Conservation (phyloP, 2,888 invertebrate species). For the Eupelmus urozonus region DNA sequence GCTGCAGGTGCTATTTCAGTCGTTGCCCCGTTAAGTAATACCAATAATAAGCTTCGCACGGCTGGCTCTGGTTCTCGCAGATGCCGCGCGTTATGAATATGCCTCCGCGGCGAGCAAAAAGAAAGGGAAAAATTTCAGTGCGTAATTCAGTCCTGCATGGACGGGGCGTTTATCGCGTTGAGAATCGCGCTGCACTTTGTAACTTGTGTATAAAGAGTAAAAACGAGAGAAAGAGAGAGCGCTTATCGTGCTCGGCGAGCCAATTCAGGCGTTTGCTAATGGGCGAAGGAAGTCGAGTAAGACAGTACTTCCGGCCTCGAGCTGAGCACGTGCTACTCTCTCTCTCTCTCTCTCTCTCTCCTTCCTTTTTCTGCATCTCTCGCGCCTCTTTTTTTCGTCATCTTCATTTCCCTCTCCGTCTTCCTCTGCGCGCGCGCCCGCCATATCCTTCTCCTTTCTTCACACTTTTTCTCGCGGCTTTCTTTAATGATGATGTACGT, state of each 20-base stretch:
- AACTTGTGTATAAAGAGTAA: constrained; percentile 46
- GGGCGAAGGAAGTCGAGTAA: constrained; percentile 68
- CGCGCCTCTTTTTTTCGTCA: neutral
- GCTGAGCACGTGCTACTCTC: constrained; percentile 62
- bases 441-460: too few species aligned
- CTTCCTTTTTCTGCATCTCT: neutral
- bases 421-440: too few species aligned
- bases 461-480: neutral
- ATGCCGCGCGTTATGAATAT: neutral
- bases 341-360: neutral
- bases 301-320: constrained; percentile 68
- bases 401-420: too few species aligned
- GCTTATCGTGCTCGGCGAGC: constrained; percentile 67
- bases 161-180: constrained; percentile 34
- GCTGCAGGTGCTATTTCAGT: neutral
- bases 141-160: constrained; percentile 29
- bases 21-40: neutral
- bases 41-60: neutral
- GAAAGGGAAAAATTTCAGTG: constrained; percentile 10
- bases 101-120: neutral
- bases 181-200: constrained; percentile 34
- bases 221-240: constrained; percentile 53
- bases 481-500: neutral
- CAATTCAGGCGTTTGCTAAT: constrained; percentile 67
- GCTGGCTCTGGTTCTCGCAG: neutral